Evolutionary conservation across 2,797 vertebrate genomes (phyloP).

Genomic region (Lateolabrax maculatus): DNA sequence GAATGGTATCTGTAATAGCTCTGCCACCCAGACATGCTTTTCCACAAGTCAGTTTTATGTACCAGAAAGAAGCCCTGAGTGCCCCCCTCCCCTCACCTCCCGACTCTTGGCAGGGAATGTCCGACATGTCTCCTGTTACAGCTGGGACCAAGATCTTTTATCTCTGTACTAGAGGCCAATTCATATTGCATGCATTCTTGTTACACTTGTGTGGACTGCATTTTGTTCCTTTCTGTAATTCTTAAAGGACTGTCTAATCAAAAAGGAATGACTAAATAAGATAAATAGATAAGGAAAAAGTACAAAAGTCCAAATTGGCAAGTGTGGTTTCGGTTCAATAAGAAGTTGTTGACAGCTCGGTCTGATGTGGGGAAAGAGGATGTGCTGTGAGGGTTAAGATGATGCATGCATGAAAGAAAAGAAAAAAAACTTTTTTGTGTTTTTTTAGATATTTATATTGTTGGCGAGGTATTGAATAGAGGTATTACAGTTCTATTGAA

Average conservation of each 20-base stretch:
- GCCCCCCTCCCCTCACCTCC: constrained; percentile 47
- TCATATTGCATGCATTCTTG: constrained; percentile 76
- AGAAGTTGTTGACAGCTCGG: constrained; percentile 65
- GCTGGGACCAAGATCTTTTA: constrained; percentile 71
- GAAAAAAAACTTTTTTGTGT: constrained; percentile 10
- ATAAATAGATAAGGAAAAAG: constrained; percentile 55
- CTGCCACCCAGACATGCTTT: constrained; percentile 72
- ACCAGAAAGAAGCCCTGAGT: constrained; percentile 41
- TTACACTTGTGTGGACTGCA: constrained; percentile 63
- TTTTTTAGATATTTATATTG: constrained; percentile 39
- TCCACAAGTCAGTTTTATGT: constrained; percentile 71
- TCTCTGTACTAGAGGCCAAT: constrained; percentile 71
- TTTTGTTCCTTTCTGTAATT: constrained; percentile 54
- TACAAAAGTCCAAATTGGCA: constrained; percentile 55
- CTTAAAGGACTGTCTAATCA: constrained; percentile 43
- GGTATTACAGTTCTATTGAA: constrained; percentile 30
- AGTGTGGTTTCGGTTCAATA: constrained; percentile 64
- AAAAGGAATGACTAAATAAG: constrained; percentile 44
- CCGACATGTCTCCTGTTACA: constrained; percentile 82
- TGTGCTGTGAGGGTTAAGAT: constrained; percentile 38
- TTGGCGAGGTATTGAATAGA: constrained; percentile 35
- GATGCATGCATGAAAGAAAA: constrained; percentile 31
- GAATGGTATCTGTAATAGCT: constrained; percentile 56
- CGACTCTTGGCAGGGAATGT: constrained; percentile 70
- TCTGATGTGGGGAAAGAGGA: constrained; percentile 51